Conservation (phyloP, 2,888 invertebrate genomes). For the Syrista parreyssii region DNA sequence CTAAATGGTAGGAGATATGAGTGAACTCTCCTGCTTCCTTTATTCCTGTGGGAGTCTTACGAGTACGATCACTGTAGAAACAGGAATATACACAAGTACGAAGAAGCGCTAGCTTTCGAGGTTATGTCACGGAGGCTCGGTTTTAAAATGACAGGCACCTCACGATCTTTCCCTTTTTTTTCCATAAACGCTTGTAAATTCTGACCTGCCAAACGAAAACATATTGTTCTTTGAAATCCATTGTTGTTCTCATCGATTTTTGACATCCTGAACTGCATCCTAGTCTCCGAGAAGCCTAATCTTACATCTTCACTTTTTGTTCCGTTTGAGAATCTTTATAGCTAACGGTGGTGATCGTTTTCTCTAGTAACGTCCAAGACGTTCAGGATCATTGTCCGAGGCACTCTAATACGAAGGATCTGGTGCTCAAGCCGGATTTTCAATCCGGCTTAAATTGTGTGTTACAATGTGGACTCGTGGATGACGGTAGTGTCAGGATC, state of each 20-base stretch:
- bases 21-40: not conserved
- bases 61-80: not conserved
- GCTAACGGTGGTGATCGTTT: not conserved
- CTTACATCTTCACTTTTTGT: not conserved
- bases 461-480: constrained; percentile 65
- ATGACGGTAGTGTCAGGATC: constrained; percentile 57
- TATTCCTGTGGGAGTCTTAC: not conserved
- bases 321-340: not conserved
- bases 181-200: not conserved
- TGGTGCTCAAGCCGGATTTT: constrained; percentile 37
- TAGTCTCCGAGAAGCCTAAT: not conserved
- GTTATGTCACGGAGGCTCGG: not conserved
- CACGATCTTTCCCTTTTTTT: not conserved
- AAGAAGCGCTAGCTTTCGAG: not conserved
- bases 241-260: constrained; percentile 25
- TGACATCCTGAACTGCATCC: not conserved
- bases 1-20: not conserved
- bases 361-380: not conserved
- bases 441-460: constrained; percentile 54
- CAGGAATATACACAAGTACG: not conserved
- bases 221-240: constrained; percentile 39
- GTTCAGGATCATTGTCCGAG: constrained; percentile 19
- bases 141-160: not conserved
- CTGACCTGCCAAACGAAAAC: constrained; percentile 32
- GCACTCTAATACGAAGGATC: constrained; percentile 50